Conservation (phyloP, 2,797 vertebrate species). For the Dallia pectoralis region DNA sequence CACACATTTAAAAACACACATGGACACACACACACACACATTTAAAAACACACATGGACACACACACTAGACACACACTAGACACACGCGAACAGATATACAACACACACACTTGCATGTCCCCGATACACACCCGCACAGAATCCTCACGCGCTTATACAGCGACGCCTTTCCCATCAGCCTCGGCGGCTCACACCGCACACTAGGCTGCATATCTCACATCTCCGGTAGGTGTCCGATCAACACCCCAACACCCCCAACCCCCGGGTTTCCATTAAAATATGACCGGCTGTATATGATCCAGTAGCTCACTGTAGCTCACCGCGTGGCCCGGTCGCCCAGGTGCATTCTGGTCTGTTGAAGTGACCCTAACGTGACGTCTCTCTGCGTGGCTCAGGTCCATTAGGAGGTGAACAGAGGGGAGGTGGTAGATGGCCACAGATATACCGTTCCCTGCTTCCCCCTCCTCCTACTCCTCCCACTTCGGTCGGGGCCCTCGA, state of each 20-base stretch:
- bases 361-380: conserved; percentile 68
- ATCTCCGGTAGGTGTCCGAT: conserved; percentile 31
- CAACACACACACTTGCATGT: conserved; percentile 11
- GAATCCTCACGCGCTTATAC: conserved; percentile 6
- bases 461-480: neutral
- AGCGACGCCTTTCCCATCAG: conserved; percentile 11
- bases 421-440: conserved; percentile 20
- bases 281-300: conserved; percentile 55
- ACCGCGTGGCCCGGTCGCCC: conserved; percentile 51
- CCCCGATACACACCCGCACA: neutral
- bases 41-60: conserved; percentile 5
- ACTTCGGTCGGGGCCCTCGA: too few species aligned
- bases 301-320: conserved; percentile 55
- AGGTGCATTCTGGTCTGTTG: conserved; percentile 29
- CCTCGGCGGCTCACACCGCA: conserved; percentile 38
- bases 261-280: conserved; percentile 51
- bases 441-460: conserved; percentile 27
- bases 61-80: too few species aligned
- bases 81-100: conserved; percentile 13
- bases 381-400: conserved; percentile 59
- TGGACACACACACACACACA: conserved; percentile 1
- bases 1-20: neutral
- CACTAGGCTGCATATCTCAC: conserved; percentile 42
- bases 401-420: conserved; percentile 60
- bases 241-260: conserved; percentile 15